Percentiles rank a stretch among this genome's conserved stretches.
Conservation (phyloP, 1,140 invertebrate species). For the Tachypleus tridentatus region DNA sequence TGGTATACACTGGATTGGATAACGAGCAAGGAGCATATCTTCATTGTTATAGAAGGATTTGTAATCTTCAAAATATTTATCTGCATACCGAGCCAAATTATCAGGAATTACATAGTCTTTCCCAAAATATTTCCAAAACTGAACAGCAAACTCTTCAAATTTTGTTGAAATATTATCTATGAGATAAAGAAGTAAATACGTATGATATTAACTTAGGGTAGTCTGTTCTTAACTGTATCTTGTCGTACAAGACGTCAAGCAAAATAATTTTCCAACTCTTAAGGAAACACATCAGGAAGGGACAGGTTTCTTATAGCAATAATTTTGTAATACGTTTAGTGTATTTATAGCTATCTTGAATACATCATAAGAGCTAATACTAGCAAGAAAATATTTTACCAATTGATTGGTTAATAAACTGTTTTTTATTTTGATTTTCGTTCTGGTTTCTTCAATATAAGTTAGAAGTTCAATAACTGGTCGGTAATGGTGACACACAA, state of each 20-base stretch:
- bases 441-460: too few relatives aligned
- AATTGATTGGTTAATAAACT: too few relatives aligned
- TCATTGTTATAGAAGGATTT: conserved; percentile 31
- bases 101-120: conserved; percentile 55
- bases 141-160: conserved; percentile 35
- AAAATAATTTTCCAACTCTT: background rate
- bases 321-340: background rate
- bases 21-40: conserved; percentile 26
- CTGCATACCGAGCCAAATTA: conserved; percentile 38
- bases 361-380: too few relatives aligned
- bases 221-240: background rate
- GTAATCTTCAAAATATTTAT: conserved; percentile 53
- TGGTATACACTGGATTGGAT: conserved; percentile 55
- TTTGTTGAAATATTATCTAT: conserved; percentile 21
- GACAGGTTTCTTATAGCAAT: background rate
- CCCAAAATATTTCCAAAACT: conserved; percentile 44
- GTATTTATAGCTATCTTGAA: background rate
- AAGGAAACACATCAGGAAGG: background rate
- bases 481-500: too few relatives aligned
- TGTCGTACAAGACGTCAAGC: background rate
- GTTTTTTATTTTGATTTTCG: too few relatives aligned
- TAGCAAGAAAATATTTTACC: too few relatives aligned
- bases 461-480: too few relatives aligned
- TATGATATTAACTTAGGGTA: background rate
- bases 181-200: background rate